Base-by-base conservation (phyloP, 2,113 vertebrate species). In the Zosterops hypoxanthus region DNA sequence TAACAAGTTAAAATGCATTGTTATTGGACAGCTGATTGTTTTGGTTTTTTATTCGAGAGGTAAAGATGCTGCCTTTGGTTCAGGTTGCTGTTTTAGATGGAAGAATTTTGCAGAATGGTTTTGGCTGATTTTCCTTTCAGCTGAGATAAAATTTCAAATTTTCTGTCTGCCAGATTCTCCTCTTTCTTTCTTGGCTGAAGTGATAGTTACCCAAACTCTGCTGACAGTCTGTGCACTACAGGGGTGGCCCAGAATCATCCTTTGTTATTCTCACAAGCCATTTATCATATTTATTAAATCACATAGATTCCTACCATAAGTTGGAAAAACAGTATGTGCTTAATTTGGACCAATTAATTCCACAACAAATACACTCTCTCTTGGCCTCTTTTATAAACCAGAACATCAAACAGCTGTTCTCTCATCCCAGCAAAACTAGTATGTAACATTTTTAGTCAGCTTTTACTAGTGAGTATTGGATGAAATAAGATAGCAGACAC, bases 261-360 rank as follows among this genome's bases (percentile, higher is more conserved):
- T 94, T 94, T 95, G 90, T 95, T 96, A 86, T 86, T 92, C 72
- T 94, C 76, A 60, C 71, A 71, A 95, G 90, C 93, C 65, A 90
- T 97, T 96, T 90, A 93, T 95, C 93, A 86, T 90, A 92, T 96
- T 96, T 97, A 96, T 96, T 93, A 96, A 96, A 95, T 96, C 90
- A 53, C 94, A 94, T 90, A 86, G 92, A 95, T 96, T 95, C 76
- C 82, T 92, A 83, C 82, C 88, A 79, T 94, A 90, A 95, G 82
- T 92, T 96, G 90, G 85, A 95, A 96, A 96, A 97, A 92, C 90
- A 97, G 88, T 90, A 92, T 94, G 88, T 95, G 72, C 94, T 95
- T 96, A 81, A 96, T 95, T 95, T 95, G 88, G 76, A 96, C 64
- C 90, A 93, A 96, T 96, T 96, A 94, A 95, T 96, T 96, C 82